A percentile compares a stretch with the other conserved stretches of the same genome.
Evolutionary conservation across 1,140 invertebrate genomes (phyloP).

Genomic region (Argopecten irradians): DNA sequence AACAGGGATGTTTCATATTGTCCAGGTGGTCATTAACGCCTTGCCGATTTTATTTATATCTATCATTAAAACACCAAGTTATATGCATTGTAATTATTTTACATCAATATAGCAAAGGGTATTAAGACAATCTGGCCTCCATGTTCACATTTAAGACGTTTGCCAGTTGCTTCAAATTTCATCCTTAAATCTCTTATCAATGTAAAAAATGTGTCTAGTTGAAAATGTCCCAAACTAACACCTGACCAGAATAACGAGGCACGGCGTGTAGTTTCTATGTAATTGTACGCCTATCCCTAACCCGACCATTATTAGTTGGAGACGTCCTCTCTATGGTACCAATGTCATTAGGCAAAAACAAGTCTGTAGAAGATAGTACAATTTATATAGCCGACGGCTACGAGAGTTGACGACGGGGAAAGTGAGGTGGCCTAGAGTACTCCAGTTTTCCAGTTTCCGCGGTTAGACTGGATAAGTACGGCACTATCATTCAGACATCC

Average conservation of each 20-base stretch:
- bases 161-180: too few species aligned
- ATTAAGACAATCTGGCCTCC: too few species aligned
- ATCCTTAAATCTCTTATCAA: too few species aligned
- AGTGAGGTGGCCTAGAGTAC: neutral
- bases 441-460: neutral
- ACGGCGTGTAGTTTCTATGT: neutral
- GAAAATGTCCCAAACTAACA: too few species aligned
- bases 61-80: too few species aligned
- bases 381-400: neutral
- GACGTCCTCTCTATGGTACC: neutral
- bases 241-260: neutral
- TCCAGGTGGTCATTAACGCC: too few species aligned
- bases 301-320: neutral
- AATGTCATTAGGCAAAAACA: neutral
- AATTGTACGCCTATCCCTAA: neutral
- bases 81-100: too few species aligned
- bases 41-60: too few species aligned
- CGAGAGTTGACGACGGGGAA: neutral
- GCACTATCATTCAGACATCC: neutral
- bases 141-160: too few species aligned
- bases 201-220: too few species aligned
- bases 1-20: too few species aligned
- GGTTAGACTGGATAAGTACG: neutral
- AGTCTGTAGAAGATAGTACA: neutral
- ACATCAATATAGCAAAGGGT: too few species aligned